These are phyloP conservation scores for Contarinia nasturtii DNA, from an alignment of 1,140 invertebrate species.

Conservation along the genomic window DNA sequence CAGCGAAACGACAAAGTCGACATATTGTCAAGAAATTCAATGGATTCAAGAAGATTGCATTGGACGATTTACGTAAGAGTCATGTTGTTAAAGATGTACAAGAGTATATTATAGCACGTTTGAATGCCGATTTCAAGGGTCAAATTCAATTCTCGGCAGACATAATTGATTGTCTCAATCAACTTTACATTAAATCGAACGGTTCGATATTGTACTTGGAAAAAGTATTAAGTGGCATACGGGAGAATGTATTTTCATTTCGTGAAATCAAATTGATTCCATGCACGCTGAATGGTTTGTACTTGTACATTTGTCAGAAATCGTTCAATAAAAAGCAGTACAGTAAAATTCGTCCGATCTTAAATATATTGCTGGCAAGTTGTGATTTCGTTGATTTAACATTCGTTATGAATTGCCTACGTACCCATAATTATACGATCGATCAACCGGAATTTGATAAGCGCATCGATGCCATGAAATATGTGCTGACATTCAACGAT, in stretches of 20 bases:
- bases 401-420: constrained; percentile 61
- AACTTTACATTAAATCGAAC: constrained; percentile 90
- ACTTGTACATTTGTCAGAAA: constrained; percentile 85
- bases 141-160: constrained; percentile 29
- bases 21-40: constrained; percentile 79
- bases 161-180: constrained; percentile 86
- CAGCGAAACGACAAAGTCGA: constrained; percentile 70
- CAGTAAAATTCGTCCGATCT: constrained; percentile 53
- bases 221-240: constrained; percentile 80
- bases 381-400: constrained; percentile 63
- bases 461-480: constrained; percentile 54
- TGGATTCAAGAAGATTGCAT: constrained; percentile 78
- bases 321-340: constrained; percentile 79
- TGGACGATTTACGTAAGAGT: constrained; percentile 77
- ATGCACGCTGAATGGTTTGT: constrained; percentile 84
- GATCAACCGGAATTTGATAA: constrained; percentile 70
- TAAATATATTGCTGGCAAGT: constrained; percentile 76
- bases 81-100: constrained; percentile 84
- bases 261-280: constrained; percentile 74
- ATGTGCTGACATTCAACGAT: constrained; percentile 31
- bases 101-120: constrained; percentile 77
- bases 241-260: constrained; percentile 80
- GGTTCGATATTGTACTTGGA: constrained; percentile 89
- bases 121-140: constrained; percentile 53
- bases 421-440: constrained; percentile 60